These are phyloP conservation scores for Peromyscus melanophrys DNA, from an alignment of 2,797 vertebrate genomes.

Conservation along the genomic window DNA sequence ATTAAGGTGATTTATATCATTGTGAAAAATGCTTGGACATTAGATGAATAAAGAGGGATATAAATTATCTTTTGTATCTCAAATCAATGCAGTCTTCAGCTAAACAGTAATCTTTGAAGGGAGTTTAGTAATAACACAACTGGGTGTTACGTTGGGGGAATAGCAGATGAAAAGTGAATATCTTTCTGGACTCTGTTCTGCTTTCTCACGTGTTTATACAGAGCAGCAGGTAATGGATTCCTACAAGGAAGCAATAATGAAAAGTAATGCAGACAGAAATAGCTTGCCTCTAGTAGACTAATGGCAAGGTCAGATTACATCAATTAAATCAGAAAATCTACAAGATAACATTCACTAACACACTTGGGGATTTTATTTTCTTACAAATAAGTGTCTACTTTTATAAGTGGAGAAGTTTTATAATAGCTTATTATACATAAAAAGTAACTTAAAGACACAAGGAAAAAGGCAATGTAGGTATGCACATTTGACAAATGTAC, in stretches of 20 bases:
- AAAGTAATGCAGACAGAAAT: constrained; percentile 85
- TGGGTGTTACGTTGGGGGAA: constrained; percentile 73
- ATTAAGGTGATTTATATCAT: constrained; percentile 87
- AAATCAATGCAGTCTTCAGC: constrained; percentile 75
- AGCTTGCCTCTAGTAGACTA: constrained; percentile 85
- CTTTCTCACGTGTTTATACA: constrained; percentile 78
- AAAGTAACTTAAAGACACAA: background rate
- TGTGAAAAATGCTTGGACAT: constrained; percentile 69
- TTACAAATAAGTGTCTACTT: constrained; percentile 41
- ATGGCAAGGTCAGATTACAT: constrained; percentile 86
- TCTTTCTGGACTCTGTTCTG: constrained; percentile 70
- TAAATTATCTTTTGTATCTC: constrained; percentile 83
- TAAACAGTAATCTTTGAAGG: constrained; percentile 82
- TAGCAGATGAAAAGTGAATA: constrained; percentile 76
- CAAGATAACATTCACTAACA: constrained; percentile 80
- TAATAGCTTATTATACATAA: background rate
- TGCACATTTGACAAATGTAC: background rate
- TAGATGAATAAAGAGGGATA: constrained; percentile 84
- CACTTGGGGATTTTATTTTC: constrained; percentile 68
- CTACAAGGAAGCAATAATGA: constrained; percentile 79
- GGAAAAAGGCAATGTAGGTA: background rate
- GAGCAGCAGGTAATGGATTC: constrained; percentile 79
- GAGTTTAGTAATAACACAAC: constrained; percentile 3
- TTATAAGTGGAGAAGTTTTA: constrained; percentile 43
- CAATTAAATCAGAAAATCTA: constrained; percentile 86